Conservation (phyloP, 1,140 invertebrate species). For the Drosophila kohkoa region DNA sequence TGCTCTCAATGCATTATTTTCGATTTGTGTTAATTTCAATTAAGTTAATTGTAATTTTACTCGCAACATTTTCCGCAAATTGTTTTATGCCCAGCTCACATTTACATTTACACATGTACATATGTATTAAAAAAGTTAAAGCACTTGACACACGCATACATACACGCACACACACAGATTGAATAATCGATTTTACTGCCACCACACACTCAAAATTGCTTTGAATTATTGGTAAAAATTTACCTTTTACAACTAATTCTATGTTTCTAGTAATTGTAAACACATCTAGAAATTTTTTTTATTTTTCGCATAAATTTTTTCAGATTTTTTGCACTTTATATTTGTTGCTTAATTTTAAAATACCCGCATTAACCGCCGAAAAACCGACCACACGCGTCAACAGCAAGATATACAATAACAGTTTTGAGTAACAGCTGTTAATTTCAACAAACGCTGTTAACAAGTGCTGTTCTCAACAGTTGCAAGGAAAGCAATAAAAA, state of each 20-base stretch:
- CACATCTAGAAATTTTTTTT: constrained; percentile 70
- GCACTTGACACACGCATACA: constrained; percentile 52
- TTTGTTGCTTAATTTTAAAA: constrained; percentile 78
- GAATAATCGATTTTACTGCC: constrained; percentile 78
- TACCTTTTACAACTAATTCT: constrained; percentile 70
- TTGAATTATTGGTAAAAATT: constrained; percentile 47
- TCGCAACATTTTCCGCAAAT: constrained; percentile 51
- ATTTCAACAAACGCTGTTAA: constrained; percentile 25
- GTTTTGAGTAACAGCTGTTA: constrained; percentile 46
- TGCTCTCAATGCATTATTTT: constrained; percentile 13
- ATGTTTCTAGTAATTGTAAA: constrained; percentile 61
- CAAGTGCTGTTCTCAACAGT: constrained; percentile 19
- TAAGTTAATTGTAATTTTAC: constrained; percentile 22
- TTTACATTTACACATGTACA: no score
- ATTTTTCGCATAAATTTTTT: constrained; percentile 55
- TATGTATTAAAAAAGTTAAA: constrained; percentile 49
- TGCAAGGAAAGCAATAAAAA: background rate
- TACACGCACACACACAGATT: constrained; percentile 61
- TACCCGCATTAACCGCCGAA: constrained; percentile 79
- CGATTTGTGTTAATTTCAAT: constrained; percentile 44
- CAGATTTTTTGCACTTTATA: constrained; percentile 60
- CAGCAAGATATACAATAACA: constrained; percentile 4
- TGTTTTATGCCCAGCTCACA: constrained; percentile 14
- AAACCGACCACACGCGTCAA: constrained; percentile 48
- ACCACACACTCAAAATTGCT: constrained; percentile 37